Evolutionary conservation across 1,140 invertebrate species (phyloP).

Genomic region (Kradibia gibbosae): DNA sequence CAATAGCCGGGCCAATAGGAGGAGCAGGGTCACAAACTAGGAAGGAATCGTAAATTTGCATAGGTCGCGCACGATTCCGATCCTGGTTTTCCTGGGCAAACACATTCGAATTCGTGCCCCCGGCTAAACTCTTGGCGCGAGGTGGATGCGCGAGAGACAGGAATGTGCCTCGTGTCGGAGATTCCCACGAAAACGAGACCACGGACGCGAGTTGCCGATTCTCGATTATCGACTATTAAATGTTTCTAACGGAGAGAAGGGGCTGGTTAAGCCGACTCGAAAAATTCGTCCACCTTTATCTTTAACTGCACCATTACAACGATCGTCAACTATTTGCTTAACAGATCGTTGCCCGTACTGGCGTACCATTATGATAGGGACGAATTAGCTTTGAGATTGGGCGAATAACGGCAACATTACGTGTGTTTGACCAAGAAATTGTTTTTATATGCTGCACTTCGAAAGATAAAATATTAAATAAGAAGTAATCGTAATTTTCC

Average conservation of each 20-base stretch:
- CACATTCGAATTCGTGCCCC: slow-evolving; percentile 22
- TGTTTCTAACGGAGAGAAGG: too few relatives aligned
- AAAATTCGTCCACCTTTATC: too few relatives aligned
- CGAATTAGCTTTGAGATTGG: too few relatives aligned
- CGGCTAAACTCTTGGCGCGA: slow-evolving; percentile 47
- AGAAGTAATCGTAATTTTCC: not conserved
- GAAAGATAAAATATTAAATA: not conserved
- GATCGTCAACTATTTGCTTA: too few relatives aligned
- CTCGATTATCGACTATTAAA: too few relatives aligned
- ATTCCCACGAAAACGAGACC: slow-evolving; percentile 47
- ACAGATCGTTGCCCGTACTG: too few relatives aligned
- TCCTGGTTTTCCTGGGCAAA: slow-evolving; percentile 36
- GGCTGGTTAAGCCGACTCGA: too few relatives aligned
- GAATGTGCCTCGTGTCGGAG: slow-evolving; percentile 4
- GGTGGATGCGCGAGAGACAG: not conserved
- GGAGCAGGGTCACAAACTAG: slow-evolving; percentile 39
- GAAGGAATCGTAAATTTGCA: slow-evolving; percentile 58
- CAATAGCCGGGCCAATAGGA: slow-evolving; percentile 36
- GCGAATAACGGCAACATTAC: not conserved
- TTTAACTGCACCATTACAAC: too few relatives aligned
- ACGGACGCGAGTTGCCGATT: too few relatives aligned
- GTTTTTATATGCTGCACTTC: not conserved
- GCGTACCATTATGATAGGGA: too few relatives aligned
- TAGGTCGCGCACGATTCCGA: slow-evolving; percentile 59
- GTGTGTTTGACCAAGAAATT: not conserved